Percentiles rank a stretch among this genome's conserved stretches.
These are phyloP conservation scores for Hyaena hyaena DNA, from an alignment of 2,113 vertebrate species.

Conservation along the genomic window DNA sequence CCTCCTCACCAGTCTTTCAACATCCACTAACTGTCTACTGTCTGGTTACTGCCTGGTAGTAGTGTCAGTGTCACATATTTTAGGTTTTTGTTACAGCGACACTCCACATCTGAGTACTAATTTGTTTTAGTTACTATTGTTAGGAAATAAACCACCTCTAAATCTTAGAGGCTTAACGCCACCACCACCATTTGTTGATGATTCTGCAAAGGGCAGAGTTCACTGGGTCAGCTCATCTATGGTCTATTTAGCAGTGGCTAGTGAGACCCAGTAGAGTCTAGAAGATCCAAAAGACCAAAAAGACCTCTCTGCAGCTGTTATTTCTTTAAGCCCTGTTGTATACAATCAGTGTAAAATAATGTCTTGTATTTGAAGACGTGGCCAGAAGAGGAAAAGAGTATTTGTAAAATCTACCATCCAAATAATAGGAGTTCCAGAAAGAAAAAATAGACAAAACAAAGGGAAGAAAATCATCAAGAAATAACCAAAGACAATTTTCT, in stretches of 20 bases:
- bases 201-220: background rate
- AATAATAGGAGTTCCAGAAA: slow-evolving; percentile 14
- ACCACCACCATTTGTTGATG: background rate
- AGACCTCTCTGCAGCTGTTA: background rate
- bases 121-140: background rate
- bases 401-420: background rate
- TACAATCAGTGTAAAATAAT: background rate
- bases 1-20: background rate
- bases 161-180: background rate
- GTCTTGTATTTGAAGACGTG: background rate
- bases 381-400: background rate
- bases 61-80: background rate
- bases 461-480: background rate
- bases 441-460: background rate
- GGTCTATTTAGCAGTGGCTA: background rate
- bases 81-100: background rate
- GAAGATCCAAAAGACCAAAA: background rate
- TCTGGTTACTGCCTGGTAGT: background rate
- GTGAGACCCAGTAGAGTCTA: background rate
- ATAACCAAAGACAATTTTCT: slow-evolving; percentile 20
- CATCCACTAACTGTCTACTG: background rate
- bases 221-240: background rate
- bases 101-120: background rate
- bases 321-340: background rate
- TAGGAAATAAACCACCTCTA: background rate